Percentiles rank a stretch among this genome's conserved stretches.
These are phyloP conservation scores for Coptodon rendalli DNA, from an alignment of 2,113 vertebrate species.

Conservation along the genomic window DNA sequence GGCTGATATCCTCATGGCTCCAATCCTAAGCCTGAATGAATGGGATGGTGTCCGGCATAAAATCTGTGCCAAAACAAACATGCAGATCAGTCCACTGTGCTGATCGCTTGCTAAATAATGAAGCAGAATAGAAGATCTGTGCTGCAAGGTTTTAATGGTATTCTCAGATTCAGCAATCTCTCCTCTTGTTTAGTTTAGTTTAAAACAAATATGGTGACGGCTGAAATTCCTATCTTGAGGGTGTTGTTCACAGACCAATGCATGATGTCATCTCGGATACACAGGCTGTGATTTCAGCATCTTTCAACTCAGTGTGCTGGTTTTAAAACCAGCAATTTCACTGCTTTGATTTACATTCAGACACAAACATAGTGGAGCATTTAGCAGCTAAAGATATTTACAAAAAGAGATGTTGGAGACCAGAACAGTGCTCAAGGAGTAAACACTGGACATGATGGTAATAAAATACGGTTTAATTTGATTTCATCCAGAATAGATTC, in stretches of 20 bases:
- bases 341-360: background rate
- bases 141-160: background rate
- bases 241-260: background rate
- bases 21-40: rapidly evolving
- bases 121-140: background rate
- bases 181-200: background rate
- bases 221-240: background rate
- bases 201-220: background rate
- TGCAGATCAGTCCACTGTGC: background rate
- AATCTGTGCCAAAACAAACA: background rate
- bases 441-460: background rate
- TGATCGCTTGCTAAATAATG: background rate
- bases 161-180: background rate
- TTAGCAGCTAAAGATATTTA: background rate
- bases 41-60: background rate
- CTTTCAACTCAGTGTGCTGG: background rate
- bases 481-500: background rate
- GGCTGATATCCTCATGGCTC: background rate
- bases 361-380: background rate
- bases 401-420: background rate
- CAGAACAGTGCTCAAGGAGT: background rate
- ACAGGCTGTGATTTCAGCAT: background rate
- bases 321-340: background rate
- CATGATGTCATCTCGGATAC: background rate
- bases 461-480: background rate